Base-by-base conservation (phyloP, 2,888 invertebrate species). In the Drosophila maculinotata region DNA sequence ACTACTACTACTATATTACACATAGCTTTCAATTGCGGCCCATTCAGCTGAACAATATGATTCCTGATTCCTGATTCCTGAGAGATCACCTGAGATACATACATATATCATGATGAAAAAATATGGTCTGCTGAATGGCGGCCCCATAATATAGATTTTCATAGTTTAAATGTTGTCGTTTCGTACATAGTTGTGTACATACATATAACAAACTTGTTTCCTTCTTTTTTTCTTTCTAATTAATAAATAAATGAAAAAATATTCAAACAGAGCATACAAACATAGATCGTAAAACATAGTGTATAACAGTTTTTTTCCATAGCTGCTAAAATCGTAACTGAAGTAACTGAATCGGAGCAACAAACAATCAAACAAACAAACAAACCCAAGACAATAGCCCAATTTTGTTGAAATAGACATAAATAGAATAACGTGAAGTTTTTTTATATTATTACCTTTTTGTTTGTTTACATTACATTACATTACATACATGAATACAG, bases 301-400 rank as follows among this genome's bases (percentile, higher is more conserved):
- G 58, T 60, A 47, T 58, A 70, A 68, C 74, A 52, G 69, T 48
- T 66, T 33, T n/a, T 42, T 51, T 28, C 71, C 53, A 75, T 76
- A 69, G 56, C 65, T 53, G 60, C 52, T 53, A 53, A 53, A 59
- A 62, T 60, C 66, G 62, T 70, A 78, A 85, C 71, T 68, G 47
- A 73, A 81, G 89, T 89, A 82, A 70, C 79, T 85, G 79, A 87
- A 76, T 71, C 72, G 73, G 90, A 89, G 90, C 90, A 90, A 79
- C 76, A 89, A 89, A 89, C 89, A 89, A 89, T 89, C 20, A 20
- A 20, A 20, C 20, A n/a, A n/a, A n/a, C 89, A 89, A 89, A 89
- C 82, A 68, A 36, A 62, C 12, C 49, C 51, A 73, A 71, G 68
- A 81, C 90, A 89, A 89, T 89, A 89, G 90, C 90, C 89, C 88